Evolutionary conservation across 1,140 invertebrate species (phyloP), one percentile per base, ranked within the genome.

Genomic region (Orius insidiosus): DNA sequence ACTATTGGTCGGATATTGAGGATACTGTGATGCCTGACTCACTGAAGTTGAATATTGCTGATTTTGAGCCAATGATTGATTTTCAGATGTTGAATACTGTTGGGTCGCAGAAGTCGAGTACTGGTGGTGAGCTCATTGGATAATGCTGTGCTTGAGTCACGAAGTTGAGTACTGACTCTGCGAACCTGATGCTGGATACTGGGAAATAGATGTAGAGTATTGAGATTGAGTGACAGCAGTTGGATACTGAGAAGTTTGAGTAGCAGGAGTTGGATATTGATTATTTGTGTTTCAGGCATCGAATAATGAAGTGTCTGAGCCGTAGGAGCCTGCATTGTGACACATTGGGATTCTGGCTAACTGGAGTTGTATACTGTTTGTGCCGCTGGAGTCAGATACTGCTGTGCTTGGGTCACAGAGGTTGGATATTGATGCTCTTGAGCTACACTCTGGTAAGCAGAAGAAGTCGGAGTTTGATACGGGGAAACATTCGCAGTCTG

Each of bases 151-250:
- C 24, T 24, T 24, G 24, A 24, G 24, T 24, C 24, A 24, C 24
- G 24, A 24, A 24, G 24, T 24, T 24, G 24, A 24, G 24, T 24
- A 7, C 24, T 24, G 24, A 24, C 3, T 24, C 24, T 44, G 32
- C 3, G 19, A 14, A 44, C 40, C 40, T 19, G 14, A 19, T 15
- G 16, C 3, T 18, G 13, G 45, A 11, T 40, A 18, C n/a, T 34
- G 18, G 45, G 31, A 31, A 2, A 19, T 18, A 44, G 10, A 5
- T 16, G 34, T 13, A 5, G 50, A 5, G 11, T 42, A 37, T 14
- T 48, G 39, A 37, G 37, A 44, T 24, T 24, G 24, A 32, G 41
- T 44, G 8, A 19, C 8, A 31, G 41, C 16, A 24, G 31, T 32
- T 24, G 19, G 7, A 13, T 44, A 44, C 14, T 18, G 15, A 1